phyloP scores from a whole-genome alignment of 2,113 vertebrate species.

The Pteronura brasiliensis region DNA sequence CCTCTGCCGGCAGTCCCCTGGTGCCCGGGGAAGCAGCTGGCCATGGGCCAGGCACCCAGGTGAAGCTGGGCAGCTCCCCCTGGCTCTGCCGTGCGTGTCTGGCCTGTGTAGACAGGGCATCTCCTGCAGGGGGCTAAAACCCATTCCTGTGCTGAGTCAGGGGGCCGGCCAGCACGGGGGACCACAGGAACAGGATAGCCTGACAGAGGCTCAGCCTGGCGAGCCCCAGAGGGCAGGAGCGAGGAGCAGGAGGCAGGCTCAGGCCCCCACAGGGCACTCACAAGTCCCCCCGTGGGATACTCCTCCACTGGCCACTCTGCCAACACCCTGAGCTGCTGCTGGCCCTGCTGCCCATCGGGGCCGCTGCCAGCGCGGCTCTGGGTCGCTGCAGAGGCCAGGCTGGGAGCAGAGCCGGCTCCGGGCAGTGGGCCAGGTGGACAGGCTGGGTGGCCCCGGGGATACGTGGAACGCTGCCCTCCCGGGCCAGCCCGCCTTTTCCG shows the following conservation, averaged over 20 bases:
- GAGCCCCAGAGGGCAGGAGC: background rate
- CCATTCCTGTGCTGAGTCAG: background rate
- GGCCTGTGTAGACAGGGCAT: background rate
- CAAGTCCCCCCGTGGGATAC: too few relatives aligned
- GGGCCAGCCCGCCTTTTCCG: background rate
- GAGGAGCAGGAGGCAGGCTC: background rate
- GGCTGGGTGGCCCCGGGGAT: background rate
- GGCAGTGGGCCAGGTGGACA: background rate
- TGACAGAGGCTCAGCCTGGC: background rate
- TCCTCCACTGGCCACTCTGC: background rate
- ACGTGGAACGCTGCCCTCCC: background rate
- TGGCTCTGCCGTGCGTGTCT: background rate
- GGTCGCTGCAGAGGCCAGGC: slow-evolving; percentile 33
- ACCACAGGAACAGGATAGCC: background rate
- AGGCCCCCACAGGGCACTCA: background rate
- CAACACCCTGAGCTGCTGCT: background rate
- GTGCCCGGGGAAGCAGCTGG: background rate
- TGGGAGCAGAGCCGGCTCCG: background rate
- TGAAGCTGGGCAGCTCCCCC: background rate
- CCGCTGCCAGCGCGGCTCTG: background rate
- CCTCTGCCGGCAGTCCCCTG: fast-evolving
- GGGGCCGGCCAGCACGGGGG: background rate
- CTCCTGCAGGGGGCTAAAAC: background rate
- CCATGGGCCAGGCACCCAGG: background rate
- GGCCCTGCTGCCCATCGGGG: background rate